Conservation (phyloP, 2,797 vertebrate genomes). For the Microctenopoma stevenorrisi region DNA sequence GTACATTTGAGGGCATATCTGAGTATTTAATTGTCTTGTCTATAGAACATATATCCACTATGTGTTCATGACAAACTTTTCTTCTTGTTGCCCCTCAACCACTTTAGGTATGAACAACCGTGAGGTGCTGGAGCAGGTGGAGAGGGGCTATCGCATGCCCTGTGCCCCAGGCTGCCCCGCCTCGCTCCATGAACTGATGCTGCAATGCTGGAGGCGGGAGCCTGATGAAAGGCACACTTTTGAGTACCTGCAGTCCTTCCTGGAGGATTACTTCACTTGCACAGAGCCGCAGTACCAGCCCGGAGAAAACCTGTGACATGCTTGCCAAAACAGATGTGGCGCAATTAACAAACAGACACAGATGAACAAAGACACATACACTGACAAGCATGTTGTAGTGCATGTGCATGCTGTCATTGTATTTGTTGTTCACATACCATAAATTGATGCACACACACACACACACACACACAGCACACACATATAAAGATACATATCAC, state of each 20-base stretch:
- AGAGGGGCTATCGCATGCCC: constrained; percentile 95
- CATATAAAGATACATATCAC: constrained; percentile 62
- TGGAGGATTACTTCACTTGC: constrained; percentile 98
- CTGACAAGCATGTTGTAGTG: constrained; percentile 21
- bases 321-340: constrained; percentile 19
- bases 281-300: constrained; percentile 99
- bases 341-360: constrained; percentile 26
- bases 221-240: constrained; percentile 96
- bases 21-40: neutral
- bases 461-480: constrained; percentile 26
- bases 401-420: constrained; percentile 33
- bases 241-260: constrained; percentile 96
- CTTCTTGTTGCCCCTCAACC: neutral
- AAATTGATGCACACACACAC: constrained; percentile 18
- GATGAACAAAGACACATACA: constrained; percentile 21
- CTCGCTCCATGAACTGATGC: constrained; percentile 94
- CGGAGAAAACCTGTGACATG: constrained; percentile 89
- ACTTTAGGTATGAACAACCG: constrained; percentile 95
- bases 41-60: neutral
- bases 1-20: neutral
- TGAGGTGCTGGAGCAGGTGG: constrained; percentile 97
- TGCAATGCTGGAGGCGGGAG: constrained; percentile 95
- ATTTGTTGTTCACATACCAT: constrained; percentile 28
- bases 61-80: neutral
- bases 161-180: constrained; percentile 87